Conservation (phyloP, 2,888 invertebrate species). For the Ligdia adustata region DNA sequence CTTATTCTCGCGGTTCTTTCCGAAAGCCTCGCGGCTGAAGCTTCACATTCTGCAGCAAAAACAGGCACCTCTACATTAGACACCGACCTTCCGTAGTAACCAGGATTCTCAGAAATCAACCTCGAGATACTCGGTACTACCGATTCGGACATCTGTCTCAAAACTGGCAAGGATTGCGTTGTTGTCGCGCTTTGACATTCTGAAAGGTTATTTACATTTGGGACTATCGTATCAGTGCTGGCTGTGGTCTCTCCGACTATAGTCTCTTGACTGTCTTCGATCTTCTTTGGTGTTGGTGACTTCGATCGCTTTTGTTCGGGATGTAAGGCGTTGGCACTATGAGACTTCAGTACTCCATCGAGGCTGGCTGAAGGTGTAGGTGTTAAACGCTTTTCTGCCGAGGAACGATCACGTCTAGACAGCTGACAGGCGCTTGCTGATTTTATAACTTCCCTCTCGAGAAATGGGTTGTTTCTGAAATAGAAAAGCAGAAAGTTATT, state of each 20-base stretch:
- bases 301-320: slow-evolving; percentile 52
- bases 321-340: slow-evolving; percentile 73
- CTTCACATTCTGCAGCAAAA: slow-evolving; percentile 46
- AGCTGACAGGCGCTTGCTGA: slow-evolving; percentile 85
- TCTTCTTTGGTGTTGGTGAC: slow-evolving; percentile 39
- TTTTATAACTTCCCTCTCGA: slow-evolving; percentile 85
- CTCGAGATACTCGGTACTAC: slow-evolving; percentile 61
- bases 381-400: slow-evolving; percentile 57
- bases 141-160: slow-evolving; percentile 64
- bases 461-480: slow-evolving; percentile 78
- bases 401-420: slow-evolving; percentile 66
- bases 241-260: slow-evolving; percentile 49
- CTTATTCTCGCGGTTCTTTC: slow-evolving; percentile 85
- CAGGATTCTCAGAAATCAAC: slow-evolving; percentile 57
- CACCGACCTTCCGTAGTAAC: slow-evolving; percentile 60
- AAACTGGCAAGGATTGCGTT: slow-evolving; percentile 45
- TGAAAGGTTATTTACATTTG: slow-evolving; percentile 51
- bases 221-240: slow-evolving; percentile 71
- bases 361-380: slow-evolving; percentile 48
- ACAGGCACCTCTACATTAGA: slow-evolving; percentile 56
- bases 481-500: too few species aligned
- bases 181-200: slow-evolving; percentile 39
- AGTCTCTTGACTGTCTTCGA: slow-evolving; percentile 64
- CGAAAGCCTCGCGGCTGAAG: slow-evolving; percentile 61
- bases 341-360: slow-evolving; percentile 74